Base-by-base conservation (phyloP, 2,797 vertebrate genomes). In the Schizopygopsis malacanthus region DNA sequence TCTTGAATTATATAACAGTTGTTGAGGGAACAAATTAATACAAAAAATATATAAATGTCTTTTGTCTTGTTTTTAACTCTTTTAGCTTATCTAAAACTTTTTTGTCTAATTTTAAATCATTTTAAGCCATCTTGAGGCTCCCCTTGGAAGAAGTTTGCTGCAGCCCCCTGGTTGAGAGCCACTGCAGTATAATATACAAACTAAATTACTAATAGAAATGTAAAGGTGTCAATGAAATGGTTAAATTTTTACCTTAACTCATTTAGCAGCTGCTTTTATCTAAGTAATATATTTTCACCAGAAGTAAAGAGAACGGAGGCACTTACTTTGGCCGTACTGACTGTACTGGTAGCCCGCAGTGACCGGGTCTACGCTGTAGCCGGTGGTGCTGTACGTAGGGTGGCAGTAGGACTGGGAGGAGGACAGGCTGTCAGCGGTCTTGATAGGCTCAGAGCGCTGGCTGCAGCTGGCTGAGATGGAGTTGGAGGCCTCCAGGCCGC, bases 241-340 rank as follows among this genome's bases (percentile, higher is more conserved):
- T 76, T 52, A 52, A 4, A 54, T 54, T 20, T 75, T 75, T 52
- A 52, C 1, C 37, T 37, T 37, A 37, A 75, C 6, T 75, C 2
- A 52, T 52, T 54, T 54, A 37, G 15, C 15, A 37, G 50, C 20
- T 76, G 2, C 10, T 13, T 37, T 54, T 54, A 37, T 37, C 0
- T 39, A 39, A 37, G 39, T 18, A 2, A 28, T 59, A 20, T 0
- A 18, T 78, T 63, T 63, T 9, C 8, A 28, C 1, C 16, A 45
- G 37, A 56, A 79, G 22, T 4, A 12, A 43, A 28, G 15, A 79
- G 16, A 47, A 22, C 5, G 13, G 76, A 70, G 47, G 76, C 75
- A 97, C 98, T 98, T 91, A 99, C 98, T 98, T 91, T 99, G 97
- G 72, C 98, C 96, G 0, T 99, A 99, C 91, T 98, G 98, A 79